Conservation (phyloP, 2,113 vertebrate genomes). For the Pomatostomus ruficeps region DNA sequence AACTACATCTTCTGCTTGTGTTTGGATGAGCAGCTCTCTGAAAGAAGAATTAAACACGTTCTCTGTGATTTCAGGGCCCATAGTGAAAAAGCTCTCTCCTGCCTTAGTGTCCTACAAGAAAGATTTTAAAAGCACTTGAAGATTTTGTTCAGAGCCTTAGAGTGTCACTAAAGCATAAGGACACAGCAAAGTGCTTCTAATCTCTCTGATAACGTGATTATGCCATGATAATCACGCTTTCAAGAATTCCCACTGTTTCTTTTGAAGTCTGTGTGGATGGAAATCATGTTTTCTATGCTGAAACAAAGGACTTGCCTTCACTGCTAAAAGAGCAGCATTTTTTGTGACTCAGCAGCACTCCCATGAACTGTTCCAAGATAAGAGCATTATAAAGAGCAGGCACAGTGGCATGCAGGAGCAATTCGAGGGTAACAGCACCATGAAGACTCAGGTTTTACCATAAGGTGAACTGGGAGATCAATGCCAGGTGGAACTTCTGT, state of each 20-base stretch:
- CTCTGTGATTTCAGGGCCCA: neutral
- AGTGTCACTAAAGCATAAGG: conserved; percentile 39
- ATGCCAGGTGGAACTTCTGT: neutral
- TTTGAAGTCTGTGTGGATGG: conserved; percentile 45
- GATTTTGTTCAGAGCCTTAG: neutral
- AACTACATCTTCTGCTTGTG: neutral
- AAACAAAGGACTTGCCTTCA: conserved; percentile 32
- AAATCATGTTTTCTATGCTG: conserved; percentile 45
- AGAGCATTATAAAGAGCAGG: neutral
- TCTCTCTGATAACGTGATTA: conserved; percentile 57
- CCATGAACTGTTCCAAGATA: conserved; percentile 1
- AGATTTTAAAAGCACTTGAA: conserved; percentile 24
- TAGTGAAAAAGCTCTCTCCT: neutral
- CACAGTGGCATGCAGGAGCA: neutral
- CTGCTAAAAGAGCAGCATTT: conserved; percentile 10
- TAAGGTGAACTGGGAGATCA: neutral
- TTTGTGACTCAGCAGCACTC: neutral
- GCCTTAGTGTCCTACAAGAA: neutral
- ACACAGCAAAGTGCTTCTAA: conserved; percentile 48
- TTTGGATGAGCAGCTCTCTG: neutral
- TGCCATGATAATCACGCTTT: conserved; percentile 48
- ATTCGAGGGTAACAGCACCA: neutral
- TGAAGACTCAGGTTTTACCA: neutral
- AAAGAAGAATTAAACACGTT: neutral
- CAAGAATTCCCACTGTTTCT: conserved; percentile 39